Evolutionary conservation across 2,113 vertebrate species (phyloP), one percentile per base, ranked within the genome.

Genomic region (Lampris megalopsis): DNA sequence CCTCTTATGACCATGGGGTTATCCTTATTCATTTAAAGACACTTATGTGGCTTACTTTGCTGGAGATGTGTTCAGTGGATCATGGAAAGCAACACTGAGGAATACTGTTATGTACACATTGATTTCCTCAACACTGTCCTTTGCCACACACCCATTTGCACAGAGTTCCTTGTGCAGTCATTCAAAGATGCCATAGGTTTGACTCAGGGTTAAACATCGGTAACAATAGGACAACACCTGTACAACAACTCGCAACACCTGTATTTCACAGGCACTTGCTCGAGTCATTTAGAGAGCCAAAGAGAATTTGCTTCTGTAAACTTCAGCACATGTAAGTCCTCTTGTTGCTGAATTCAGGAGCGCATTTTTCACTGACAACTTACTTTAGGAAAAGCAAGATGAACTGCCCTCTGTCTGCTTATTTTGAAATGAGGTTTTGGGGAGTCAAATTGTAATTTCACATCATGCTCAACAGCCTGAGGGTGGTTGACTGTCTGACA

Each of bases 31-130:
- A 52, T 76, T 81, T 79, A 83, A 87, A 82, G 61, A 88, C 90
- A 84, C 89, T 84, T 82, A 88, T 82, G 35, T 79, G 82, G 83
- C 80, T 81, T 75, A 85, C 85, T 77, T 83, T 76, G 75, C 65
- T 56, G 41, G 61, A 82, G 75, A 85, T 84, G 72, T 59, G 59
- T 91, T 90, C 81, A 90, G 93, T 92, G 89, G 68, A 80, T 41
- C 69, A 61, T 61, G 11, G 59, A 79, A 41, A 62, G 63, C 60
- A 53, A 42, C 52, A 68, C 36, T 76, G 10, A 43, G 41, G 56
- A 37, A 10, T 37, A 58, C 40, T 54, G 73, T 50, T 50, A 10
- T 54, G 4, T 54, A 5, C 24, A 11, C 52, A 42, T 62, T 24
- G 49, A 53, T 57, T 56, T 60, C 64, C 52, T 81, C 3, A 80